Conservation (phyloP, 2,888 invertebrate species). For the Scaptomyza polygonia region DNA sequence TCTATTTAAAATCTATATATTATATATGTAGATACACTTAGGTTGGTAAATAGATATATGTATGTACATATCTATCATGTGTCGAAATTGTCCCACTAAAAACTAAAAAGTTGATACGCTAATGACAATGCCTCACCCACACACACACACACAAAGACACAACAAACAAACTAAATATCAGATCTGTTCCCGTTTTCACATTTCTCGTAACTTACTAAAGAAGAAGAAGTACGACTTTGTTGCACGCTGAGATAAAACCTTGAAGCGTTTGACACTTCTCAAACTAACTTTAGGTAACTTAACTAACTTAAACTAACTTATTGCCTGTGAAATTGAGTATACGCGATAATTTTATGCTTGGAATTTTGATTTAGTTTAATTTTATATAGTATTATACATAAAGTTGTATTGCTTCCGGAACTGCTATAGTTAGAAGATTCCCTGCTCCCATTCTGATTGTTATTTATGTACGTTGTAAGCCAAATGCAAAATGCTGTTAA, state of each 20-base stretch:
- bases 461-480: not conserved
- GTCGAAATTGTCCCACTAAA: constrained; percentile 52
- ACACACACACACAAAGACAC: constrained; percentile 5
- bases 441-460: not conserved
- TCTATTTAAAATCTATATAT: no score
- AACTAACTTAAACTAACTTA: no score
- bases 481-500: not conserved
- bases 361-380: no score
- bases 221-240: not conserved
- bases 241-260: not conserved
- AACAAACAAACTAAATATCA: not conserved
- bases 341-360: not conserved
- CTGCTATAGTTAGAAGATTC: not conserved
- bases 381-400: no score
- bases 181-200: constrained; percentile 18
- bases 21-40: no score
- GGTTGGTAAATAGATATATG: not conserved
- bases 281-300: no score
- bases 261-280: not conserved
- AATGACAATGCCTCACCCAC: constrained; percentile 17
- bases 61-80: constrained; percentile 34
- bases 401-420: not conserved
- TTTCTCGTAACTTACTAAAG: constrained; percentile 1
- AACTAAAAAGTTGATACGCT: constrained; percentile 36
- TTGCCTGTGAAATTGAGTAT: not conserved